Conservation (phyloP, 2,888 invertebrate species). For the Pasiphila rectangulata region DNA sequence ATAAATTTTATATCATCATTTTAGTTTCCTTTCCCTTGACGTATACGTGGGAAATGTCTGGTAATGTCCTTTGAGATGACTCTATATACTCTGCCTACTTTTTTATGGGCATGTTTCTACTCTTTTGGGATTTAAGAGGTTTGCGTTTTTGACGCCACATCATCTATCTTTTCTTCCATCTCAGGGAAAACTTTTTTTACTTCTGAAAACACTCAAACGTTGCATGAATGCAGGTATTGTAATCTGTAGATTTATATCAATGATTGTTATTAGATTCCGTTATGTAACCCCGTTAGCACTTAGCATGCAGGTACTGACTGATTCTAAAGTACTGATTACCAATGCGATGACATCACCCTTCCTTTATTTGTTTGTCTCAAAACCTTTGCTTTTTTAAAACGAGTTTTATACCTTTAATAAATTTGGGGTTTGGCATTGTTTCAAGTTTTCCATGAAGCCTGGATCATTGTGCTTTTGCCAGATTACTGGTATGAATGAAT, state of each 20-base stretch:
- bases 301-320: slow-evolving; percentile 31
- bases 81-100: slow-evolving; percentile 40
- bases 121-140: slow-evolving; percentile 24
- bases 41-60: slow-evolving; percentile 74
- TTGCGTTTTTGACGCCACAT: slow-evolving; percentile 10
- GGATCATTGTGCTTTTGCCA: slow-evolving; percentile 21
- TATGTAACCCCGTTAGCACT: slow-evolving; percentile 32
- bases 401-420: slow-evolving; percentile 25
- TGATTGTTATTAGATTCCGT: slow-evolving; percentile 29
- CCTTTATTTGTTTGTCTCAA: slow-evolving; percentile 31
- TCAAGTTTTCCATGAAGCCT: slow-evolving; percentile 17
- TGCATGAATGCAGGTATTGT: not conserved
- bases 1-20: slow-evolving; percentile 76
- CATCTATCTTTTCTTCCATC: slow-evolving; percentile 17
- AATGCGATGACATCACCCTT: slow-evolving; percentile 34
- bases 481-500: slow-evolving; percentile 43
- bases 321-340: slow-evolving; percentile 34
- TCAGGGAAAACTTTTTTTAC: slow-evolving; percentile 8
- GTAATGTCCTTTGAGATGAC: slow-evolving; percentile 63
- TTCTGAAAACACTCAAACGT: not conserved
- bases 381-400: slow-evolving; percentile 24
- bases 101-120: slow-evolving; percentile 33
- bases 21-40: slow-evolving; percentile 73
- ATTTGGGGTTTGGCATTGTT: slow-evolving; percentile 28
- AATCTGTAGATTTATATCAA: slow-evolving; percentile 14